These are phyloP conservation scores for Solenopsis invicta DNA, from an alignment of 1,140 invertebrate species.

Conservation along the genomic window DNA sequence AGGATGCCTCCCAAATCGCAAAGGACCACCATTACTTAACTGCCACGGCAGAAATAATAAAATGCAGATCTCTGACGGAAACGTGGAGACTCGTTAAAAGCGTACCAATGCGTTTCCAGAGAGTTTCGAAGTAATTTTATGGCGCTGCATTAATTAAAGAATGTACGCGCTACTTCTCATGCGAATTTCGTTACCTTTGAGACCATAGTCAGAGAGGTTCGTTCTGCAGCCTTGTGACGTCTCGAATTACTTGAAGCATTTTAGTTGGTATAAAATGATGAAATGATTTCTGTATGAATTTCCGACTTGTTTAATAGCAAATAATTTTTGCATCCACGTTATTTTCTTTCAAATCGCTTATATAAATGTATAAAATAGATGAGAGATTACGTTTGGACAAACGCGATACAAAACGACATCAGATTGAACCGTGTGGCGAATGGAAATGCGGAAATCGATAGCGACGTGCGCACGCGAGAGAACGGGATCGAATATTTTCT, in stretches of 20 bases:
- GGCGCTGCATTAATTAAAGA: constrained; percentile 54
- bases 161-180: constrained; percentile 5
- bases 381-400: constrained; percentile 32
- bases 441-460: constrained; percentile 4
- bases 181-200: constrained; percentile 44
- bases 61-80: constrained; percentile 80
- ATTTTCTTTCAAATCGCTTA: neutral
- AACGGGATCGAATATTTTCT: constrained; percentile 65
- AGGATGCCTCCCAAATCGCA: constrained; percentile 41
- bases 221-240: neutral
- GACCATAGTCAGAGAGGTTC: neutral
- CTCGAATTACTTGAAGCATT: neutral
- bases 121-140: constrained; percentile 53
- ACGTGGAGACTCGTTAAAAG: constrained; percentile 43
- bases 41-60: constrained; percentile 83
- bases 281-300: neutral
- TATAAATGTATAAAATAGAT: neutral
- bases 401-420: constrained; percentile 21
- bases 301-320: neutral
- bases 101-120: constrained; percentile 22
- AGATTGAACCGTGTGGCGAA: constrained; percentile 42
- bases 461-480: constrained; percentile 5
- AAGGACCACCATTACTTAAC: constrained; percentile 73
- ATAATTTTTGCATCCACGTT: neutral
- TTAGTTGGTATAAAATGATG: neutral